A percentile compares a stretch with the other conserved stretches of the same genome.
Evolutionary conservation across 1,140 invertebrate genomes (phyloP).

Genomic region (Trialeurodes vaporariorum): DNA sequence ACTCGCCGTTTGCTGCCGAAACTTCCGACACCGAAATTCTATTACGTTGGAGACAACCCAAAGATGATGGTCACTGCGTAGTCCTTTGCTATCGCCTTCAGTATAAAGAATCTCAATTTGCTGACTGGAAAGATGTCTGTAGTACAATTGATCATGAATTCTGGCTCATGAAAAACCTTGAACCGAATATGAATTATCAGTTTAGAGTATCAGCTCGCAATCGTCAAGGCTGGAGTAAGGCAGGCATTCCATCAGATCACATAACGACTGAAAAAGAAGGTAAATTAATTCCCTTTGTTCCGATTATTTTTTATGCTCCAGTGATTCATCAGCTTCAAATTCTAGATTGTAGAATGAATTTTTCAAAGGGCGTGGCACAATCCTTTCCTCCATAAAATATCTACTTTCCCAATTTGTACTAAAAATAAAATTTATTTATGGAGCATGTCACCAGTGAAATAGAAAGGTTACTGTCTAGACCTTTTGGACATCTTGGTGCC

Average conservation of each 20-base stretch:
- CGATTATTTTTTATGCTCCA: not conserved
- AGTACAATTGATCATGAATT: conserved; percentile 87
- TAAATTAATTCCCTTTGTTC: not conserved
- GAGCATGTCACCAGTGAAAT: no score
- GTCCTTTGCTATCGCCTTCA: conserved; percentile 77
- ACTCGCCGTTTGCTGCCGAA: conserved; percentile 71
- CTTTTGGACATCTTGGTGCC: no score
- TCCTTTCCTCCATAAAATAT: no score
- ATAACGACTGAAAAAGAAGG: conserved; percentile 54
- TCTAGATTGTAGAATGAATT: not conserved
- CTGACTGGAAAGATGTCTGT: not conserved
- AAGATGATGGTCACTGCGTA: conserved; percentile 67
- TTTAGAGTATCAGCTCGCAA: conserved; percentile 83
- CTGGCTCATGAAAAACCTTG: conserved; percentile 65
- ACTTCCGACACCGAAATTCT: conserved; percentile 76
- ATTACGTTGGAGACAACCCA: conserved; percentile 77
- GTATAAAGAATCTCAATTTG: conserved; percentile 42
- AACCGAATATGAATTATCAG: conserved; percentile 66
- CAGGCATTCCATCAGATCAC: conserved; percentile 56
- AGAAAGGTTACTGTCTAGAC: no score
- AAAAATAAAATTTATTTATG: no score
- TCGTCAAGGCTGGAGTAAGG: conserved; percentile 83
- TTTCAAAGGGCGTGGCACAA: no score
- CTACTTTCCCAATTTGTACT: no score
- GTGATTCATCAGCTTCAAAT: not conserved